Evolutionary conservation across 2,888 invertebrate genomes (phyloP).

Genomic region (Hanleya hanleyi): DNA sequence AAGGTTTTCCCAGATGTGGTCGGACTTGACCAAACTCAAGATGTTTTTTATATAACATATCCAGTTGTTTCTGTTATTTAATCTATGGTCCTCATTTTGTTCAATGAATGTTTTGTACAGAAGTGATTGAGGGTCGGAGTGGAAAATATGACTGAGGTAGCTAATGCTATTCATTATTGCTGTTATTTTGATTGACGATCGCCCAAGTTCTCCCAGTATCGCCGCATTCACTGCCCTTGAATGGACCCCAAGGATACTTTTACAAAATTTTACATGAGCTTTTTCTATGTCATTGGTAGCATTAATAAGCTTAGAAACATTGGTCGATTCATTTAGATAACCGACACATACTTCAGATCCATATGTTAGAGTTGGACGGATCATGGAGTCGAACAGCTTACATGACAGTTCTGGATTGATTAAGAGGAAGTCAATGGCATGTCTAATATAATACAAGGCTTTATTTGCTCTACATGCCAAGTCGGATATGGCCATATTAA

Average conservation of each 20-base stretch:
- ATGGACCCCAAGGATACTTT: no score
- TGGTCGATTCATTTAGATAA: no score
- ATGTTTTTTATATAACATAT: background rate
- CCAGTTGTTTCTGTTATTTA: background rate
- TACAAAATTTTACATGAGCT: no score
- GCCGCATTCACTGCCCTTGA: background rate
- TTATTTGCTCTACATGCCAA: no score
- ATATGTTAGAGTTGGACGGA: no score
- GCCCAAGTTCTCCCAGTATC: background rate
- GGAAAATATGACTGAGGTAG: background rate
- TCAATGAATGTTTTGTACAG: background rate
- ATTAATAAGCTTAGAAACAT: background rate
- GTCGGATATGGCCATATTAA: background rate
- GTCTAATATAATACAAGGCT: background rate
- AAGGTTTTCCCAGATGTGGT: no score
- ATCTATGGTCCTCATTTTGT: background rate
- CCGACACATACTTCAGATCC: no score
- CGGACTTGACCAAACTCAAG: no score
- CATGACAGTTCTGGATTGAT: background rate
- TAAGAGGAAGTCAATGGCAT: background rate
- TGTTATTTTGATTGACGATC: background rate
- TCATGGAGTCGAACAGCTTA: background rate
- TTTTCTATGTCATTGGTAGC: background rate
- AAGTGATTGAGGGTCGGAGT: background rate
- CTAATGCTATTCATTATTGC: background rate